Evolutionary conservation across 2,797 vertebrate species (phyloP), one percentile per base, ranked within the genome.

Genomic region (Bradypus variegatus): DNA sequence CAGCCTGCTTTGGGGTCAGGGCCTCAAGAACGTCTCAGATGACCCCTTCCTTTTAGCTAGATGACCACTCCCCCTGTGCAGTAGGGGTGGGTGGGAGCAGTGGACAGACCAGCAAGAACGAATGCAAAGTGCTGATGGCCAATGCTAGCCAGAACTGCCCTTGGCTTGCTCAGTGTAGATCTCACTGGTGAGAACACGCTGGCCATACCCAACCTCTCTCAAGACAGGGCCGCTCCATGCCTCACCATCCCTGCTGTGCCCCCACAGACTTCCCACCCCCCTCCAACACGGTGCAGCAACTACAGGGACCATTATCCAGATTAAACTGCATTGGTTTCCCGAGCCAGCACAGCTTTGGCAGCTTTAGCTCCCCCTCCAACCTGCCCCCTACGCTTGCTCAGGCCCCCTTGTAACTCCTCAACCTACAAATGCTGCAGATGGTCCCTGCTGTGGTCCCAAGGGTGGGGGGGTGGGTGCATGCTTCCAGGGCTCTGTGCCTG

Each of bases 261-360:
- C 91, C 91, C 79, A 88, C 53, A 88, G 89, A 77, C 53, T 50
- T 75, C 70, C 92, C 50, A 77, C 55, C 73, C 64, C 72, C 80
- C 91, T 91, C 94, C 91, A 94, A 67, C 91, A 90, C 81, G 0
- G 81, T 91, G 93, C 94, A 94, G 94, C 36, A 45, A 93, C 91
- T 87, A 93, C 96, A 1, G 81, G 91, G 93, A 92, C 96, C 95
- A 96, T 96, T 96, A 96, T 96, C 96, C 95, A 96, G 96, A 96
- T 96, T 96, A 96, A 96, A 96, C 96, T 31, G 96, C 96, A 96
- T 94, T 93, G 95, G 95, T 91, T 94, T 94, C 86, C 91, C 69
- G 79, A 95, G 96, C 95, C 96, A 96, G 87, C n/a, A 7, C 90
- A 86, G 94, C 92, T 90, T 95, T 96, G 96, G 95, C 96, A 96